Base-by-base conservation (phyloP, 2,888 invertebrate species). In the Lagria hirta region DNA sequence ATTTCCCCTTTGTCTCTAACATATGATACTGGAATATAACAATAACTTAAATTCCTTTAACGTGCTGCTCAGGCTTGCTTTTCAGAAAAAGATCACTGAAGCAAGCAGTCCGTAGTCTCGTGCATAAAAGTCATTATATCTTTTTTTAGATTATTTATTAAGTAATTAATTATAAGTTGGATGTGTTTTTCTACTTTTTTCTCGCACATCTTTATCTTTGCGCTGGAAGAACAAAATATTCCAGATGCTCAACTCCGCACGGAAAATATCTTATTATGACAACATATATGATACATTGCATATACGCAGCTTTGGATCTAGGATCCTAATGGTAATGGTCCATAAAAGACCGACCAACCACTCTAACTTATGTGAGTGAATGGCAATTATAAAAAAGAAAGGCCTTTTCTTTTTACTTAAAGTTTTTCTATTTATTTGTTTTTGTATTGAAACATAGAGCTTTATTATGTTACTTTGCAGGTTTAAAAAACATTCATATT, bases 261-360 rank as follows among this genome's bases (percentile, higher is more conserved):
- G 30, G 11, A 27, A 37, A 37, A 35, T 43, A 43, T 37, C 26
- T 36, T 30, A 43, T 43, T 43, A 43, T 37, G 43, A 37, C 43
- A 43, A 43, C 12, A 36, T 36, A 46, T 38, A 43, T 48, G 48
- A 48, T 48, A 44, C 48, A 48, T 44, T 48, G 44, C 34, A 32
- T 37, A 44, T 43, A 48, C 48, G 48, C 36, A 44, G 35, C 41
- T 37, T 44, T 38, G 40, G 40, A 26, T 32, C 29, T 33, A 44
- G 33, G 41, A 46, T 42, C 42, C 42, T 48, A 48, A 48, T 48
- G 48, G 48, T 44, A 44, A 48, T 48, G 43, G 48, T 15, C 48
- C 41, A 48, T 48, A 48, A 48, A 48, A 43, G 43, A 32, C 43
- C 40, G 44, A 36, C 40, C 37, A 44, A n/a, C n/a, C n/a, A n/a